Evolutionary conservation across 2,113 vertebrate genomes (phyloP), one percentile per base, ranked within the genome.

Genomic region (Nasalis larvatus): DNA sequence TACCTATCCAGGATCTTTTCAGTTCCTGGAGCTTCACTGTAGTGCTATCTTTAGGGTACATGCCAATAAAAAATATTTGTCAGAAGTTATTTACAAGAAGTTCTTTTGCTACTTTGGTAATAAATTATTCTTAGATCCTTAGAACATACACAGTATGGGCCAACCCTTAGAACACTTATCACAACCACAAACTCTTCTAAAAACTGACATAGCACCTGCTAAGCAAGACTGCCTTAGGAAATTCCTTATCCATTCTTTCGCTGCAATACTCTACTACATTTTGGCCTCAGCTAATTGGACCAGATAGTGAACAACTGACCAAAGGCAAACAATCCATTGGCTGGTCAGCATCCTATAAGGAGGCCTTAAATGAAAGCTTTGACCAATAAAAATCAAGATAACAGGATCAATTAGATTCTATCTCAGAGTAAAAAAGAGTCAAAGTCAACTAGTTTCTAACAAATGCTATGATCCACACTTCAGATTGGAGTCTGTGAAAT

Each of bases 51-150:
- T 83, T 73, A 89, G 54, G 9, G 25, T 21, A 16, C 16, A 42
- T n/a, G 27, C 18, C 93, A 92, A 84, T 56, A 56, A 89, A 73
- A 23, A 18, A 30, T 8, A 32, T 25, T 49, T 45, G 27, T 63
- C 86, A 56, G 69, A 92, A 8, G 69, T 81, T 78, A 90, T 77
- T 95, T 66, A 77, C 56, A 91, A 63, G 37, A 95, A 68, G 25
- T 32, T 25, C 23, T 81, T 92, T 86, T 27, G 49, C 54, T 74
- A 30, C 35, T 76, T 89, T 83, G 32, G 20, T 82, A 78, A 49
- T 56, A 85, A 90, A 83, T 25, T 74, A 37, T 89, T 89, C 56
- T 94, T 86, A 83, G 32, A 90, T 45, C 74, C 49, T 94, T 89
- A 83, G 32, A 92, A 37, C 54, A 73, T 32, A 17, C 0, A 25